A percentile compares a stretch with the other conserved stretches of the same genome.
These are phyloP conservation scores for Aurelia sp. DNA, from an alignment of 30 jellyfish, hydroid and myxozoan genomes.

Conservation along the genomic window DNA sequence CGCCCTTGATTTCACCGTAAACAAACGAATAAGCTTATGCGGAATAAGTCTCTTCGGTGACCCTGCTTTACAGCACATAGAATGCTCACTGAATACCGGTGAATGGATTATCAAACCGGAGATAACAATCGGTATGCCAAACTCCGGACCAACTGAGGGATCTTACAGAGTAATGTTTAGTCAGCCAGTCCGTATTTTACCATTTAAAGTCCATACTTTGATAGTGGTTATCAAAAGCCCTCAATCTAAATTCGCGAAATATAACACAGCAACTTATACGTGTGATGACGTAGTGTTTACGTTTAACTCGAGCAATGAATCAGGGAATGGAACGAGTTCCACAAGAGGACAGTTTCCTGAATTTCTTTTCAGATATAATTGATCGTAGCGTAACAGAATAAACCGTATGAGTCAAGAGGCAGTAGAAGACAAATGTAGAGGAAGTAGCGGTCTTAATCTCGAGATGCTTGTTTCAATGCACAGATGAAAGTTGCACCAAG, in stretches of 20 bases:
- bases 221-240: constrained; percentile 55
- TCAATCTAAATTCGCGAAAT: constrained; percentile 62
- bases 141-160: constrained; percentile 69
- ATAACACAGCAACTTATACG: constrained; percentile 42
- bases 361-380: constrained; percentile 36
- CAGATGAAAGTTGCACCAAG: too few relatives aligned
- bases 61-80: constrained; percentile 59
- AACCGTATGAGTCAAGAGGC: too few relatives aligned
- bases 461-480: too few relatives aligned
- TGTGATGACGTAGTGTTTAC: constrained; percentile 60
- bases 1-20: constrained; percentile 62
- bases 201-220: constrained; percentile 60
- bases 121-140: constrained; percentile 49
- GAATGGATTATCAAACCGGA: constrained; percentile 71
- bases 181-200: constrained; percentile 60
- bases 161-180: constrained; percentile 61
- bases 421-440: too few relatives aligned
- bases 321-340: constrained; percentile 71
- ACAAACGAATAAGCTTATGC: constrained; percentile 50
- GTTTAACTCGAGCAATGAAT: constrained; percentile 60
- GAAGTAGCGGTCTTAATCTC: too few relatives aligned
- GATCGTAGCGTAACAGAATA: too few relatives aligned
- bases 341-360: constrained; percentile 77
- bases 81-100: constrained; percentile 50
- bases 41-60: constrained; percentile 72